Conservation (phyloP, 2,888 invertebrate species). For the Diaperis boleti region DNA sequence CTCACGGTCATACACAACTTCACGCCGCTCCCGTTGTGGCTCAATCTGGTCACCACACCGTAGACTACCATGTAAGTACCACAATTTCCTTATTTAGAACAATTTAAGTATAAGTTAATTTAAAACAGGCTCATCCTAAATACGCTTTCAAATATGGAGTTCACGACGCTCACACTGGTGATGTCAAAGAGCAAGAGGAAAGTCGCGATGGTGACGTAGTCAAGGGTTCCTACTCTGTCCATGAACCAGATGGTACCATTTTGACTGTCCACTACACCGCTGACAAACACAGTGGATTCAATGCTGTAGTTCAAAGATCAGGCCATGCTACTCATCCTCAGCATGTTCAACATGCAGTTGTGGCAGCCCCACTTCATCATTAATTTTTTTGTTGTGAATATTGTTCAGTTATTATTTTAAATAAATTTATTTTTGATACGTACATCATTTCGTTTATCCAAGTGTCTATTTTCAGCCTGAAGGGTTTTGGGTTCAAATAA, state of each 20-base stretch:
- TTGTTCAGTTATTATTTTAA: too few relatives aligned
- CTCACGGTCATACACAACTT: constrained; percentile 2
- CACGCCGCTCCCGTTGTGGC: constrained; percentile 39
- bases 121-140: too few relatives aligned
- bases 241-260: constrained; percentile 43
- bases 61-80: constrained; percentile 19
- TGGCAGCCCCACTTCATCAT: too few relatives aligned
- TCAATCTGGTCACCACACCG: constrained; percentile 5
- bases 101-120: too few relatives aligned
- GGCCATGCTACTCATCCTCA: constrained; percentile 30
- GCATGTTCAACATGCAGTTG: too few relatives aligned
- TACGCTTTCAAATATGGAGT: constrained; percentile 42
- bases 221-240: constrained; percentile 39
- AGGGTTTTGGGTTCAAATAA: too few relatives aligned
- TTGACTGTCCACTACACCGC: constrained; percentile 30
- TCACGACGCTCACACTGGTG: constrained; percentile 40
- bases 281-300: constrained; percentile 30
- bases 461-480: too few relatives aligned
- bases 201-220: constrained; percentile 42
- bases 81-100: too few relatives aligned
- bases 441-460: too few relatives aligned
- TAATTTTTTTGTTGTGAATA: too few relatives aligned
- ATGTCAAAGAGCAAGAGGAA: constrained; percentile 40
- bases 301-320: constrained; percentile 19
- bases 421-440: too few relatives aligned